Conservation (phyloP, 1,140 invertebrate genomes). For the Medauroidea extradentata region DNA sequence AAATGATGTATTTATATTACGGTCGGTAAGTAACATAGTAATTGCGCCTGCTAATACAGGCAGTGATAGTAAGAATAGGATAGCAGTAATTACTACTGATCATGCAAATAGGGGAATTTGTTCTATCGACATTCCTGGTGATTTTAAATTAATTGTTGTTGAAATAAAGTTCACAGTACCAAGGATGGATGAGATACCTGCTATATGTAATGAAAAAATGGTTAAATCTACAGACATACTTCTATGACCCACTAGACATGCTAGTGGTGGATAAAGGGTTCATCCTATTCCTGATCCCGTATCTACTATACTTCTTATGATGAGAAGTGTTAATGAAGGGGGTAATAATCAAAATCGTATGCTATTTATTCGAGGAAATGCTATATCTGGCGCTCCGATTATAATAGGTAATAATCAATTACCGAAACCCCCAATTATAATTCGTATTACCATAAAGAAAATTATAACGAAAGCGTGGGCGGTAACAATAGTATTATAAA, state of each 20-base stretch:
- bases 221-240: conserved; percentile 59
- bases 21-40: too few species aligned
- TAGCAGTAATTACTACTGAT: conserved; percentile 61
- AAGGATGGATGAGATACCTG: conserved; percentile 60
- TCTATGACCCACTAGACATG: conserved; percentile 49
- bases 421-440: conserved; percentile 73
- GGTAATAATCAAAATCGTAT: conserved; percentile 70
- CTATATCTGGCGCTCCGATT: conserved; percentile 66
- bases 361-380: conserved; percentile 72
- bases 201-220: conserved; percentile 63
- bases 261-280: conserved; percentile 64
- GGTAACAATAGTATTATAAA: conserved; percentile 69
- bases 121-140: too few species aligned
- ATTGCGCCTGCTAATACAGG: too few species aligned
- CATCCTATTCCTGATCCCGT: conserved; percentile 59
- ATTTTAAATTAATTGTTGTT: conserved; percentile 2
- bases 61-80: too few species aligned
- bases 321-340: conserved; percentile 54
- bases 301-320: conserved; percentile 53
- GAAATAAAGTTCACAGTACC: conserved; percentile 59
- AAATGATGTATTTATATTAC: too few species aligned
- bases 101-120: too few species aligned
- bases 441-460: conserved; percentile 75
- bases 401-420: conserved; percentile 72
- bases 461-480: conserved; percentile 72